A percentile compares a stretch with the other conserved stretches of the same genome.
Conservation (phyloP, 2,113 vertebrate genomes). For the Kryptolebias marmoratus region DNA sequence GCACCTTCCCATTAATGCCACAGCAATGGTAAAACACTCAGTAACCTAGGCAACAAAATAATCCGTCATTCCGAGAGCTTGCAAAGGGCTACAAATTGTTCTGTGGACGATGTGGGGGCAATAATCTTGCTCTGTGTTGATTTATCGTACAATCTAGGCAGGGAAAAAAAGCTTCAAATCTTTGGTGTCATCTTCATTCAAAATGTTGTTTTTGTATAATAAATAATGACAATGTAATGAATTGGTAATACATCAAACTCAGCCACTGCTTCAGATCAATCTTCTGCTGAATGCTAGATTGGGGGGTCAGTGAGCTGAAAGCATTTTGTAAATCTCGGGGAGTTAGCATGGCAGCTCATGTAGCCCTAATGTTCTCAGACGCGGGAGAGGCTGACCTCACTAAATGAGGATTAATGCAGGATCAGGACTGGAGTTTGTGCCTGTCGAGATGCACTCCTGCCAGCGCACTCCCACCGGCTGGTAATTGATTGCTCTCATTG, state of each 20-base stretch:
- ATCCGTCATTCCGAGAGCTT: conserved; percentile 17
- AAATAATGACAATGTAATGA: conserved; percentile 31
- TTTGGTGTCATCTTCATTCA: conserved; percentile 49
- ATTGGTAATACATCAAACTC: conserved; percentile 45
- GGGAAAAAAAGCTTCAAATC: conserved; percentile 22
- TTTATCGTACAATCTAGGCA: conserved; percentile 8
- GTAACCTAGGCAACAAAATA: conserved; percentile 38
- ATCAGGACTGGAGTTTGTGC: conserved; percentile 51
- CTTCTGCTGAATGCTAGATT: conserved; percentile 42
- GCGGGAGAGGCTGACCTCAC: conserved; percentile 41
- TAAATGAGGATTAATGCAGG: conserved; percentile 75
- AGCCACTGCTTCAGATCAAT: not conserved
- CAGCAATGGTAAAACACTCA: conserved; percentile 41
- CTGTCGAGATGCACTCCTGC: conserved; percentile 40
- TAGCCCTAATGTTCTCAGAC: conserved; percentile 53
- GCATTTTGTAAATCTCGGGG: conserved; percentile 39
- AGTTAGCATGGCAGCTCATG: conserved; percentile 28
- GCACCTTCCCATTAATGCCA: conserved; percentile 59
- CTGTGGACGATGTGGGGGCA: conserved; percentile 21
- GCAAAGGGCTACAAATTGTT: conserved; percentile 42
- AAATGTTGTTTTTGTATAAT: conserved; percentile 4
- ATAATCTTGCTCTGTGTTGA: conserved; percentile 21
- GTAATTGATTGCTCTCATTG: conserved; percentile 59
- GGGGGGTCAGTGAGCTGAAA: conserved; percentile 26
- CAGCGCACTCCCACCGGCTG: conserved; percentile 29